Evolutionary conservation across 2,888 invertebrate species (phyloP).

Genomic region (Punctoribates punctum): DNA sequence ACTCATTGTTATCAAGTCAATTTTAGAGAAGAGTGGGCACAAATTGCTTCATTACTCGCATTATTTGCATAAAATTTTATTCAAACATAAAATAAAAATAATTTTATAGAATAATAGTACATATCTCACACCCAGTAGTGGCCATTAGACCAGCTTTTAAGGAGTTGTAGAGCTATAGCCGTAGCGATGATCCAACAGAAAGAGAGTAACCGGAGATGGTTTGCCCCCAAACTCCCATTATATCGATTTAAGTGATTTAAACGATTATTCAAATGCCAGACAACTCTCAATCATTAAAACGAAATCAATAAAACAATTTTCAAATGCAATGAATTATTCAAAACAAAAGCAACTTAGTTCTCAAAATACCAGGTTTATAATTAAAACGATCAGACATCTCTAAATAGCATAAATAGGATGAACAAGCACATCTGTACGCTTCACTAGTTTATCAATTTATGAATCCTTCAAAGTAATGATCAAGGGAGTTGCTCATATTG

Average conservation of each 20-base stretch:
- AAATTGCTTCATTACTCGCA: neutral
- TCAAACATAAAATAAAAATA: neutral
- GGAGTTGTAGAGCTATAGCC: neutral
- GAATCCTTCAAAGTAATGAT: too few species aligned
- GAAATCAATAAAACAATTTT: neutral
- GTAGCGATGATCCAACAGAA: neutral
- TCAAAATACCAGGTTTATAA: neutral
- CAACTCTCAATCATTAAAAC: neutral
- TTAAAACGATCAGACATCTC: neutral
- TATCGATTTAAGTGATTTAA: neutral
- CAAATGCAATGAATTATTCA: neutral
- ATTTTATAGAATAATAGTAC: neutral
- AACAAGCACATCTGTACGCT: too few species aligned
- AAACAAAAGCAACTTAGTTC: neutral
- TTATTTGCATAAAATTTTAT: neutral
- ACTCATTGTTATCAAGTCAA: too few species aligned
- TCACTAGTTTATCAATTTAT: too few species aligned
- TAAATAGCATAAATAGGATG: neutral
- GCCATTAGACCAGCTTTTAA: neutral
- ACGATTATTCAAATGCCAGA: neutral
- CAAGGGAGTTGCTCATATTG: too few species aligned
- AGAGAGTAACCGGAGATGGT: neutral
- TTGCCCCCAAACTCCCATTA: neutral
- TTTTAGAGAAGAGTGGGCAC: too few species aligned
- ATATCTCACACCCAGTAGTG: constrained; percentile 15